Evolutionary conservation across 2,888 invertebrate species (phyloP), one percentile per base, ranked within the genome.

Genomic region (Mythimna impura): DNA sequence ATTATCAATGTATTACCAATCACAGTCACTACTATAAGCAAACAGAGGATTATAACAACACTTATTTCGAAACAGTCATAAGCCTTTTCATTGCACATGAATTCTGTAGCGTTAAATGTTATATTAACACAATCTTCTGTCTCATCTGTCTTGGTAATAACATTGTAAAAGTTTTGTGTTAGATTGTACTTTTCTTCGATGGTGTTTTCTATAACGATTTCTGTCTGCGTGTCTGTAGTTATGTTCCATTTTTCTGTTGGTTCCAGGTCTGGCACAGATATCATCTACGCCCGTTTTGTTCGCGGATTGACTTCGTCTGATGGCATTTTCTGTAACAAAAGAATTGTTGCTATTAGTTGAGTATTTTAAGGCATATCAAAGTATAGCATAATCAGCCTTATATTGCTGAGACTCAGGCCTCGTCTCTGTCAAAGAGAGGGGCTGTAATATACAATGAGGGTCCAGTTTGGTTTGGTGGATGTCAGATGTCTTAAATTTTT

Each of bases 1-100:
- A 99, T 99, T 71, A 99, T 99, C 87, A 99, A 96, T 6, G 98
- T 98, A 93, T 99, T 99, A 69, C 99, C 99, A 73, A 98, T 97
- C 81, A 98, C 97, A 55, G 98, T 98, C 81, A 98, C 97, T 55
- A 98, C 97, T 87, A 98, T 98, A 62, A 98, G 95, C 61, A 97
- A 91, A 89, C 97, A 97, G 78, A 98, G 94, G 74, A 98, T 93
- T 63, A 96, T 96, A 76, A 97, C 97, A 76, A 98, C 95, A 86
- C 97, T 96, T 57, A 97, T 96, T 89, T 97, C 97, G 58, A 96
- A 88, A 61, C 90, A 90, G 55, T 95, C 95, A 54, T 96, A 96
- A 5, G 91, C 78, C 2, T 85, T 85, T 22, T 77, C 76, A 0
- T 76, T 82, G 82, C 92, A 92, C 0, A 82, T 72, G 9, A 84